Evolutionary conservation across 2,888 invertebrate species (phyloP), one percentile per base, ranked within the genome.

Genomic region (Serripes groenlandicus): DNA sequence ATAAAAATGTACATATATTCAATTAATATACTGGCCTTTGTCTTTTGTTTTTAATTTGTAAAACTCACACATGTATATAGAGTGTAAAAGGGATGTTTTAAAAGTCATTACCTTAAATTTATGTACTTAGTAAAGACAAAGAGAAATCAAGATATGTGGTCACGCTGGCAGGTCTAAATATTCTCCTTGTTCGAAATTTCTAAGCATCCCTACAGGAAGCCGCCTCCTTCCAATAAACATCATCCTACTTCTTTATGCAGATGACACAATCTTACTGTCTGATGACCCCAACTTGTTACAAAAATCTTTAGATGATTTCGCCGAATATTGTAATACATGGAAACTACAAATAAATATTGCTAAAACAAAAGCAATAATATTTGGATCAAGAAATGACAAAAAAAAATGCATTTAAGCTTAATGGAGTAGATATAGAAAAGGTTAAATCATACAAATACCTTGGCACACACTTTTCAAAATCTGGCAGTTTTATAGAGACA

Each of bases 331-430:
- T 30, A n/a, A 70, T 1, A 70, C n/a, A 32, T 70, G 34, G 70
- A 30, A 70, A 28, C 32, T 70, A 30, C 21, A 28, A 11, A 23
- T 70, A 1, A 54, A 70, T 32, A 54, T 54, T 21, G 2, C 3
- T 21, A 70, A 70, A 54, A 70, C 70, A 3, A 70, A 70, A 28
- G 30, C 32, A 28, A 30, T 70, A 0, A n/a, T 70, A 3, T 52
- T 70, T 30, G 32, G 52, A 70, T 9, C 21, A 32, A 28, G 54
- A 26, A n/a, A 69, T 18, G 7, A 15, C 1, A 32, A 37, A 11
- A 69, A 54, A n/a, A 3, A 1, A n/a, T 1, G 34, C n/a, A 7
- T 70, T 70, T 23, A 54, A 52, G 5, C 3, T 70, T 9, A 54
- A 32, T 7, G 28, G 23, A 32, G 23, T n/a, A 32, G 11, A 26